These are phyloP conservation scores for Dipodomys merriami DNA, from an alignment of 2,113 vertebrate genomes.

Conservation along the genomic window DNA sequence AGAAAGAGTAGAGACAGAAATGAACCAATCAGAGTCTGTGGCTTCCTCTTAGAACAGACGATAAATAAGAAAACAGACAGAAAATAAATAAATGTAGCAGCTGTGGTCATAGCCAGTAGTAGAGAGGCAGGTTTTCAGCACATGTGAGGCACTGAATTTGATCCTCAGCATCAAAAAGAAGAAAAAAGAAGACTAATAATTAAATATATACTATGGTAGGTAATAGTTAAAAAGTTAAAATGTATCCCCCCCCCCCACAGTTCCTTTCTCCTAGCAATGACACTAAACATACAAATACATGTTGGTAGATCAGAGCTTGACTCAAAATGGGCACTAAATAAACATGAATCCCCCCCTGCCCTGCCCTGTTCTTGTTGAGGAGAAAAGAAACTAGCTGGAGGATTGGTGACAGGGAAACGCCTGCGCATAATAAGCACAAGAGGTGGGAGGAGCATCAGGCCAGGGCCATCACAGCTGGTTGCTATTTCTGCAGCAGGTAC, in stretches of 20 bases:
- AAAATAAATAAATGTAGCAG: neutral
- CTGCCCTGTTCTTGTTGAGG: neutral
- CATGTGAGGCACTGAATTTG: neutral
- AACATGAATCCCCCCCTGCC: neutral
- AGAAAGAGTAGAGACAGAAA: neutral
- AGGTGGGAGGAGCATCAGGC: neutral
- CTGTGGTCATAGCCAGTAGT: neutral
- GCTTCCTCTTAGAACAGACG: neutral
- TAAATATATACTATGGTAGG: neutral
- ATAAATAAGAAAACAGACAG: neutral
- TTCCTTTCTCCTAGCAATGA: neutral
- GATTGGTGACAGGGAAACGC: neutral
- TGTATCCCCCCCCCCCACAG: neutral
- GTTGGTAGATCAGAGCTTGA: neutral
- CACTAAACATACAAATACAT: neutral
- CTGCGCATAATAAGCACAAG: neutral
- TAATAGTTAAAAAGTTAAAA: neutral
- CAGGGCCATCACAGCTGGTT: neutral
- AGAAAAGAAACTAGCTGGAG: neutral
- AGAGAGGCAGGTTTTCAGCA: too few species aligned
- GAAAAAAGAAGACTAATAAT: neutral
- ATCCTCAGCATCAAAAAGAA: neutral
- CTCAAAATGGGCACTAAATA: neutral
- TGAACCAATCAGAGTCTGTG: neutral
- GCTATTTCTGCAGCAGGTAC: conserved; percentile 53